These are phyloP conservation scores for Bimastos eiseni DNA, from an alignment of 2,888 invertebrate genomes.

Conservation along the genomic window DNA sequence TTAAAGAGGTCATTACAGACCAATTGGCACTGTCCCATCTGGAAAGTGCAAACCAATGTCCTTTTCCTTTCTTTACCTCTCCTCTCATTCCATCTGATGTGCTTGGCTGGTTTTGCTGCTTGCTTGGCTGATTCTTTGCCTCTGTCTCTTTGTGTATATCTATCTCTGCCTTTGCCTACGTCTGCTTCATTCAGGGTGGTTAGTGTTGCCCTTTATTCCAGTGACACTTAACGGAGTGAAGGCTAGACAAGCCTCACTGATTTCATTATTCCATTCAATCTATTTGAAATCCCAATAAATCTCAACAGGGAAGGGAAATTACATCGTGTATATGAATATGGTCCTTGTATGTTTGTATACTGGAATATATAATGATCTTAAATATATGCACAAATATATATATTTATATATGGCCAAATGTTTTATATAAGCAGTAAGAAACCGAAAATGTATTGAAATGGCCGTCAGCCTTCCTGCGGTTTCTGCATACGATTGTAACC, in stretches of 20 bases:
- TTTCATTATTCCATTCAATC: neutral
- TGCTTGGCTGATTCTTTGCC: neutral
- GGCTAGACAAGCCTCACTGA: neutral
- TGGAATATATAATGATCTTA: neutral
- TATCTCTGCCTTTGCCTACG: neutral
- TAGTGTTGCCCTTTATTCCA: neutral
- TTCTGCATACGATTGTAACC: neutral
- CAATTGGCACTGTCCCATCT: neutral
- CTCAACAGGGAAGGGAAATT: neutral
- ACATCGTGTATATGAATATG: neutral
- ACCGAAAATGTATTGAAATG: neutral
- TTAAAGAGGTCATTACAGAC: conserved; percentile 13
- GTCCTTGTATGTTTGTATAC: neutral
- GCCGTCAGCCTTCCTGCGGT: neutral
- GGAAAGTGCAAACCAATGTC: conserved; percentile 13
- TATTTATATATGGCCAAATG: neutral
- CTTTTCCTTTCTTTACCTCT: neutral
- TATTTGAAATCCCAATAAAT: neutral
- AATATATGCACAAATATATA: neutral
- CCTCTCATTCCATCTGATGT: neutral
- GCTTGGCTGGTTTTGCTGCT: neutral
- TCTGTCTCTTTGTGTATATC: neutral
- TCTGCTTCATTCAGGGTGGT: neutral
- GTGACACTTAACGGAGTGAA: neutral
- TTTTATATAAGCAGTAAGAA: no score